A percentile compares a stretch with the other conserved stretches of the same genome.
phyloP scores from a whole-genome alignment of 2,113 vertebrate species.

The Benitochromis conjunctus region DNA sequence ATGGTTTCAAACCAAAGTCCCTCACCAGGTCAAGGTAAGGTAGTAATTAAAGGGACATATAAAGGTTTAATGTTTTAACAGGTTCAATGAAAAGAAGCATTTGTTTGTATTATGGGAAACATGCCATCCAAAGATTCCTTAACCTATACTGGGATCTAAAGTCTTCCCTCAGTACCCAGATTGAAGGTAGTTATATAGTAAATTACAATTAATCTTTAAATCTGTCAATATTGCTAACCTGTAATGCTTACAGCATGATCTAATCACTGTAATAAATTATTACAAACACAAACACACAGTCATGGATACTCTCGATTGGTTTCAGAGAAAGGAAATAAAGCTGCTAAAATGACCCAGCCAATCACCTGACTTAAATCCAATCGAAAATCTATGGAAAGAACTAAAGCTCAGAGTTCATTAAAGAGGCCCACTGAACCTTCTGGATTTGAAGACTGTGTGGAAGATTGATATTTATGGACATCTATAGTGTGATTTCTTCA shows the following conservation, averaged over 20 bases:
- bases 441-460: neutral
- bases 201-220: neutral
- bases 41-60: neutral
- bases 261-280: neutral
- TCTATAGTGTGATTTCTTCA: neutral
- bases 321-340: neutral
- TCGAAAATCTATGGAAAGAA: neutral
- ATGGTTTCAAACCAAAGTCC: constrained; percentile 27
- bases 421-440: neutral
- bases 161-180: neutral
- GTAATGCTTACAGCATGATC: neutral
- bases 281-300: neutral
- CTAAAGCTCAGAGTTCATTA: neutral
- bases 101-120: neutral
- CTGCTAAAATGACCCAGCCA: neutral
- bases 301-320: neutral
- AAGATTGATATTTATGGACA: neutral
- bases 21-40: constrained; percentile 31
- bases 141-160: neutral
- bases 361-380: neutral
- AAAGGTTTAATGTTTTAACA: neutral
- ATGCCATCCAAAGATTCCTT: neutral
- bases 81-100: neutral
- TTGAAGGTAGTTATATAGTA: neutral
- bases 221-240: neutral